Base-by-base conservation (phyloP, 2,797 vertebrate species). In the Neosilurus hyrtlii region DNA sequence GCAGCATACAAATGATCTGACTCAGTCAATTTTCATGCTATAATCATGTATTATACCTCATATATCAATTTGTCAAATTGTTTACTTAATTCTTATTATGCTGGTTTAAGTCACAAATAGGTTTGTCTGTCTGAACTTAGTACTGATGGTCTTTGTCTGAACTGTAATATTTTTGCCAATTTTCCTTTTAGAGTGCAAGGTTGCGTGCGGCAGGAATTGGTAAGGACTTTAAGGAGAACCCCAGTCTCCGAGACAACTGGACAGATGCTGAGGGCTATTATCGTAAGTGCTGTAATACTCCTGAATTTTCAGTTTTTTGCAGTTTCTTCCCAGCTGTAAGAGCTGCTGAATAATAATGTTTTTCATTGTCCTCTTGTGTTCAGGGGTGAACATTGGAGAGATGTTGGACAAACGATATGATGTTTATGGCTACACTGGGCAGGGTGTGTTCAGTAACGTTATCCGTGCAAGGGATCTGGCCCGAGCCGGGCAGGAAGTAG, bases 191-290 rank as follows among this genome's bases (percentile, higher is more conserved):
- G 98, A 99, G 95, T 86, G 97, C 98, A 89, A 96, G 97, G 89
- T 95, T 99, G 89, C 95, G 98, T 90, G 97, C 97, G 84, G 97
- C 97, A 88, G 98, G 98, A 14, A 95, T 99, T 63, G 98, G 98
- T 83, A 99, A 99, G 91, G 98, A 99, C 93, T 99, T 99, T 91
- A 99, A 99, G 91, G 98, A 99, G 92, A 99, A 99, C 92, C 98
- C 98, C 84, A 99, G 98, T 91, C 97, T 99, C 90, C 95, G 96
- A 93, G 98, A 99, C 93, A 99, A 99, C 93, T 99, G 98, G 98
- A 99, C 98, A 0, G 98, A 99, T 87, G 96, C 98, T 26, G 98
- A 99, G 91, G 98, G 98, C 81, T 99, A 99, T 93, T 99, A 99
- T 88, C 95, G 98, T 99, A 91, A 95, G 97, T 94, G 9, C 0